phyloP scores from a whole-genome alignment of 2,888 invertebrate genomes.

The Melinaea menophilus region DNA sequence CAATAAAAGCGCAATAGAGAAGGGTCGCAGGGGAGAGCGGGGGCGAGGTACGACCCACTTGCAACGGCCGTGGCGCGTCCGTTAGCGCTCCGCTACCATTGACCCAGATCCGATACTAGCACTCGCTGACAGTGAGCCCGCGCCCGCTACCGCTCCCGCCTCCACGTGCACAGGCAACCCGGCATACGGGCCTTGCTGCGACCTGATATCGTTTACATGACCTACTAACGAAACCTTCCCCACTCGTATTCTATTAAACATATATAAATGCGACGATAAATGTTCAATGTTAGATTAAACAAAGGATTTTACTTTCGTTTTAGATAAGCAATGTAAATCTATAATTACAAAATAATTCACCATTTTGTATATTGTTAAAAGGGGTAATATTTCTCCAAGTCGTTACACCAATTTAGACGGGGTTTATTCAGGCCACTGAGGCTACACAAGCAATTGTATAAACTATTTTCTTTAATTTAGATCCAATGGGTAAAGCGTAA shows the following conservation, averaged over 20 bases:
- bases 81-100: slow-evolving; percentile 45
- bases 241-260: slow-evolving; percentile 7
- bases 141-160: slow-evolving; percentile 22
- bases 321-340: no score
- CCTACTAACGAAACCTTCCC: slow-evolving; percentile 48
- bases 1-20: slow-evolving; percentile 39
- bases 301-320: no score
- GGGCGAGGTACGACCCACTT: slow-evolving; percentile 35
- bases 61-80: slow-evolving; percentile 33
- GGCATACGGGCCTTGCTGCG: slow-evolving; percentile 43
- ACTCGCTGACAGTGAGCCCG: slow-evolving; percentile 20
- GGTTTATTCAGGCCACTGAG: no score
- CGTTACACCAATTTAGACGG: no score
- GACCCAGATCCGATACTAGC: slow-evolving; percentile 38
- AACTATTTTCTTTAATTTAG: no score
- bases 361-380: no score
- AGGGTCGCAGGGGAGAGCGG: slow-evolving; percentile 29
- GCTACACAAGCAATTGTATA: no score
- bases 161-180: slow-evolving; percentile 15
- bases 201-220: slow-evolving; percentile 45
- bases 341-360: no score
- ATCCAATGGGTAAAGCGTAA: no score
- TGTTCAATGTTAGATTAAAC: no score
- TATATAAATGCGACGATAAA: no score
- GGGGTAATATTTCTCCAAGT: no score